Conservation (phyloP, 2,888 invertebrate species). For the Tethea ocularis region DNA sequence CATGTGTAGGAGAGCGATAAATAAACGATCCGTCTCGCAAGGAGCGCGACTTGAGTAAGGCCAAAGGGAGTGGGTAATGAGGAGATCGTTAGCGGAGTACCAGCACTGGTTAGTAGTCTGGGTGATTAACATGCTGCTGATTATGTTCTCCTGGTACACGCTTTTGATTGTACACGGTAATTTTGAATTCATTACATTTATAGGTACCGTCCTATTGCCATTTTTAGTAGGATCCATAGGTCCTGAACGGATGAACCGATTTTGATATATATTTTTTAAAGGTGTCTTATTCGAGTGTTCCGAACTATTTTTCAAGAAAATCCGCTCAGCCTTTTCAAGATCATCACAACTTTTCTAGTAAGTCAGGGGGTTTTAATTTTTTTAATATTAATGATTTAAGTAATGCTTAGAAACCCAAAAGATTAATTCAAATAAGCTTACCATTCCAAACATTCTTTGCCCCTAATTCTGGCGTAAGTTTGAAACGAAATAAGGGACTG, state of each 20-base stretch:
- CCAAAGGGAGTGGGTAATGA: slow-evolving; percentile 20
- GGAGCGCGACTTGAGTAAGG: not conserved
- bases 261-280: too few species aligned
- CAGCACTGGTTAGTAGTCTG: slow-evolving; percentile 18
- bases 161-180: not conserved
- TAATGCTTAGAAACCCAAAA: too few species aligned
- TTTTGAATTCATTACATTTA: not conserved
- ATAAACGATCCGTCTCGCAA: slow-evolving; percentile 16
- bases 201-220: too few species aligned
- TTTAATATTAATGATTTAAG: too few species aligned
- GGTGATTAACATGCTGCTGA: slow-evolving; percentile 20
- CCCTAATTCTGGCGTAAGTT: not conserved
- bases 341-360: too few species aligned
- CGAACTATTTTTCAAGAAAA: too few species aligned
- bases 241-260: too few species aligned
- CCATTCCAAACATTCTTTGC: not conserved
- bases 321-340: too few species aligned
- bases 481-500: not conserved
- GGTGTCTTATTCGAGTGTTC: too few species aligned
- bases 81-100: slow-evolving; percentile 30
- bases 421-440: too few species aligned
- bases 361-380: too few species aligned
- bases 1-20: slow-evolving; percentile 11
- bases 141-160: not conserved
- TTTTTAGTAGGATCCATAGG: too few species aligned